These are phyloP conservation scores for Pammene aurita DNA, from an alignment of 2,888 invertebrate genomes.

Conservation along the genomic window DNA sequence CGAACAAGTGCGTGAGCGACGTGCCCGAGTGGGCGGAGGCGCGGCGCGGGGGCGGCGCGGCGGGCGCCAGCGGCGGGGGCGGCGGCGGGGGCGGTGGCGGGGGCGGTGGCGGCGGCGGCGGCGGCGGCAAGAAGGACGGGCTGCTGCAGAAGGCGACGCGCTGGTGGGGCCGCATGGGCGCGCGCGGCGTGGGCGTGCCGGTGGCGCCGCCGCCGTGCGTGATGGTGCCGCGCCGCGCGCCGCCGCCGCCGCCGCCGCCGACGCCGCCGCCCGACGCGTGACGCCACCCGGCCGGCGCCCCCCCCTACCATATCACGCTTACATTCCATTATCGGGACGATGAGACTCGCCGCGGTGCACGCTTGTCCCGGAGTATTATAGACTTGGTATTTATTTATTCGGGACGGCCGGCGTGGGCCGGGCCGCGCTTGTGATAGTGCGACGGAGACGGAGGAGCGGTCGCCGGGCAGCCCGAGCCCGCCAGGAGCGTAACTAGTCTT, in stretches of 20 bases:
- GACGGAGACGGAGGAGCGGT: conserved; percentile 49
- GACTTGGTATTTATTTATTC: conserved; percentile 81
- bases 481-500: conserved; percentile 61
- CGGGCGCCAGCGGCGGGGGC: conserved; percentile 49
- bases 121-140: conserved; percentile 73
- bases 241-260: conserved; percentile 45
- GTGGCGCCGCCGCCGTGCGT: conserved; percentile 62
- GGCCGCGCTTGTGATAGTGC: conserved; percentile 60
- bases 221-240: conserved; percentile 62
- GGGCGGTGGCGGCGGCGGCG: conserved; percentile 51
- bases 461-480: conserved; percentile 39
- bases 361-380: conserved; percentile 76
- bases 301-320: conserved; percentile 74
- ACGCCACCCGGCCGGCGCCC: conserved; percentile 54
- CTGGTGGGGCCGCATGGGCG: conserved; percentile 81
- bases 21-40: conserved; percentile 83
- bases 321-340: conserved; percentile 81
- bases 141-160: conserved; percentile 81
- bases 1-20: conserved; percentile 87
- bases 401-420: conserved; percentile 57
- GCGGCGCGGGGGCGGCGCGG: conserved; percentile 51
- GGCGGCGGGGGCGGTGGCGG: conserved; percentile 52
- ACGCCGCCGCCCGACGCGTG: conserved; percentile 58
- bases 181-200: conserved; percentile 63
- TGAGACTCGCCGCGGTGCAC: conserved; percentile 66